Conservation (phyloP, 1,140 invertebrate genomes). For the Apis cerana region DNA sequence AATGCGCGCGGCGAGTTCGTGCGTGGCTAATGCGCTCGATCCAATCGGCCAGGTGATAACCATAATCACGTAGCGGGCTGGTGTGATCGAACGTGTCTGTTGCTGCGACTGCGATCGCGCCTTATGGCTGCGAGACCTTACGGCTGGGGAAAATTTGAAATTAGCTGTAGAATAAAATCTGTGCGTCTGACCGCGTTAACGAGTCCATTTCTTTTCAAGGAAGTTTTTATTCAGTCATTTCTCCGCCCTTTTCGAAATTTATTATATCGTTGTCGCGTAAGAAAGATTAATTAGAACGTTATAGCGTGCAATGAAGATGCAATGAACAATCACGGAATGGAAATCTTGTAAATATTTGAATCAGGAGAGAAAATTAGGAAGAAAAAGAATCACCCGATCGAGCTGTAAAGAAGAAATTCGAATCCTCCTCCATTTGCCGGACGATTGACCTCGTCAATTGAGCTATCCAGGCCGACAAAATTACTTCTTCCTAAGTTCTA, state of each 20-base stretch:
- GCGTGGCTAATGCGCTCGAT: conserved; percentile 72
- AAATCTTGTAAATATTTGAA: too few species aligned
- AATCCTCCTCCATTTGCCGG: conserved; percentile 3
- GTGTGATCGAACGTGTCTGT: conserved; percentile 41
- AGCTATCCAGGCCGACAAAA: conserved; percentile 34
- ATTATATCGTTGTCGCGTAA: too few species aligned
- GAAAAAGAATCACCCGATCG: not conserved
- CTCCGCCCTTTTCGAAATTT: too few species aligned
- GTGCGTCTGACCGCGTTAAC: too few species aligned
- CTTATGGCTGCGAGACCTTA: not conserved
- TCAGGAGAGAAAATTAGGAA: too few species aligned
- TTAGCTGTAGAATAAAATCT: too few species aligned
- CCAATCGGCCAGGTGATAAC: conserved; percentile 70
- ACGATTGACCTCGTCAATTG: conserved; percentile 1
- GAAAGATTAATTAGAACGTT: too few species aligned
- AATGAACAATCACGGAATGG: too few species aligned
- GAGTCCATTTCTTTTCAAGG: too few species aligned
- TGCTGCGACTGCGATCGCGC: conserved; percentile 17
- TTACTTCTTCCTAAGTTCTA: conserved; percentile 9
- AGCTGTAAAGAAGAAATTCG: not conserved
- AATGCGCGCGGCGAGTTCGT: conserved; percentile 63
- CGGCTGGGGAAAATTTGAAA: too few species aligned
- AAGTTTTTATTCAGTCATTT: too few species aligned
- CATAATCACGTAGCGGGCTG: conserved; percentile 66
- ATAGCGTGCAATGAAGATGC: too few species aligned